These are phyloP conservation scores for Rhodeus uyekii DNA, from an alignment of 2,797 vertebrate species.

Conservation along the genomic window DNA sequence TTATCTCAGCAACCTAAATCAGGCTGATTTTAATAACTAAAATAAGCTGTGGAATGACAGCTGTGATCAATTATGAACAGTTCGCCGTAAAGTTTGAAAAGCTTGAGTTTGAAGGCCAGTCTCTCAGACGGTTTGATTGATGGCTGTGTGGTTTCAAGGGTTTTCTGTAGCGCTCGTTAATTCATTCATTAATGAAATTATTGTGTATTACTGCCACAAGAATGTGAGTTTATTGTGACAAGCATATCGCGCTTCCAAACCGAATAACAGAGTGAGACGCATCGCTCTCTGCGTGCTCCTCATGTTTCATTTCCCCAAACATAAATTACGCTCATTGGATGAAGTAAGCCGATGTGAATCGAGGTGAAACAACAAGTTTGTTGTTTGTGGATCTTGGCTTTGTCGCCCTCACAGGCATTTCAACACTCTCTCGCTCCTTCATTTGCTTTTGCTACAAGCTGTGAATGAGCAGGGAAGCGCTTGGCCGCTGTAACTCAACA, in stretches of 20 bases:
- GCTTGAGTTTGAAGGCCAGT: no score
- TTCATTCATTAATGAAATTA: no score
- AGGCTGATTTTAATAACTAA: not conserved
- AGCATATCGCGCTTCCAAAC: not conserved
- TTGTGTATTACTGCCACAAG: no score
- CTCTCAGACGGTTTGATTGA: no score
- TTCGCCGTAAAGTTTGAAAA: no score
- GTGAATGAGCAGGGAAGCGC: not conserved
- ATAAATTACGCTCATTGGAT: conserved; percentile 2
- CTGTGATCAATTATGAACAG: not conserved
- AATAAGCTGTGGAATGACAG: not conserved
- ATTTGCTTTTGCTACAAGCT: not conserved
- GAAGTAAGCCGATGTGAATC: conserved; percentile 8
- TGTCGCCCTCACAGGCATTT: not conserved
- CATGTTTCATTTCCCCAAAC: conserved; percentile 1
- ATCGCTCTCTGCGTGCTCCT: not conserved
- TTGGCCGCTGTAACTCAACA: not conserved
- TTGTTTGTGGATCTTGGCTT: conserved; percentile 46
- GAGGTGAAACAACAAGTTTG: conserved; percentile 25
- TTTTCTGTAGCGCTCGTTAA: no score
- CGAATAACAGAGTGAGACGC: not conserved
- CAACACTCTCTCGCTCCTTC: not conserved
- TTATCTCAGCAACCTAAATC: not conserved
- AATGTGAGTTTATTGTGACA: not conserved
- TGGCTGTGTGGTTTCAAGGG: no score